Conservation (phyloP, 2,888 invertebrate species). For the Pecten maximus region DNA sequence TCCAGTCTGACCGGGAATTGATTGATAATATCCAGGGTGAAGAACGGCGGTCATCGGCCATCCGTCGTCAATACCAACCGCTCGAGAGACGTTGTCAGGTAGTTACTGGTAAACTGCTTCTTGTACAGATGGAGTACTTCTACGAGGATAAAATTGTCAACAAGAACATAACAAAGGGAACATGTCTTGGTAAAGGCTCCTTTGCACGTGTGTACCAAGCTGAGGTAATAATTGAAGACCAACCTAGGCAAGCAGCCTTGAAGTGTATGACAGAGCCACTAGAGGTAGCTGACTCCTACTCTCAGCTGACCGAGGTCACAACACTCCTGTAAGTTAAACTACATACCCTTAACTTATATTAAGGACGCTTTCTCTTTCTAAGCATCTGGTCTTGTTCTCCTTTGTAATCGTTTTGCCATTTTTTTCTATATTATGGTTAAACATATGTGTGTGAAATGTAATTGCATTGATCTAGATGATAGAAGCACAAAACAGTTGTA, state of each 20-base stretch:
- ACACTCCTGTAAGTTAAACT: slow-evolving; percentile 57
- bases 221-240: slow-evolving; percentile 35
- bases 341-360: not conserved
- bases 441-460: no score
- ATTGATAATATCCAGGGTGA: slow-evolving; percentile 60
- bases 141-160: slow-evolving; percentile 50
- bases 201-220: slow-evolving; percentile 60
- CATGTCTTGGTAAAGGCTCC: slow-evolving; percentile 56
- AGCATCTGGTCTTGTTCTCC: no score
- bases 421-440: no score
- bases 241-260: slow-evolving; percentile 55
- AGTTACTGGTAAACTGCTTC: slow-evolving; percentile 56
- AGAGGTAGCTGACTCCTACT: slow-evolving; percentile 51
- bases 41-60: slow-evolving; percentile 57
- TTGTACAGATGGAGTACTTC: slow-evolving; percentile 57
- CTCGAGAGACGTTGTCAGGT: slow-evolving; percentile 53
- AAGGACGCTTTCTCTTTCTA: no score
- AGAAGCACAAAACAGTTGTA: no score
- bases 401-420: no score
- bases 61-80: slow-evolving; percentile 59
- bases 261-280: slow-evolving; percentile 57
- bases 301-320: slow-evolving; percentile 63
- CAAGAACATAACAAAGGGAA: slow-evolving; percentile 40
- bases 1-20: slow-evolving; percentile 59
- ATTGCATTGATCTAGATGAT: no score